Evolutionary conservation across 2,888 invertebrate genomes (phyloP).

Genomic region (Caenorhabditis sp.): DNA sequence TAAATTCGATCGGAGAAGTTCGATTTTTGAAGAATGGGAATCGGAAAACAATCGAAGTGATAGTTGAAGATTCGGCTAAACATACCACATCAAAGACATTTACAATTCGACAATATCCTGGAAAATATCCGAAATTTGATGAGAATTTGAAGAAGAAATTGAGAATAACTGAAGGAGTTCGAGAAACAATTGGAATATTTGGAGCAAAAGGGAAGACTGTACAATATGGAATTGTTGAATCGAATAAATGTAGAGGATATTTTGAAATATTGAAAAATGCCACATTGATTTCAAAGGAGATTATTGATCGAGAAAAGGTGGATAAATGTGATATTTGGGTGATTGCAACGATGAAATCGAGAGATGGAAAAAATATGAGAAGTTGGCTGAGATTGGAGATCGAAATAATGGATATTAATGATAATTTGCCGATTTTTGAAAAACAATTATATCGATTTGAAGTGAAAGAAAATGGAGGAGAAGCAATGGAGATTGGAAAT

Average conservation of each 20-base stretch:
- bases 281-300: constrained; percentile 13
- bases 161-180: constrained; percentile 3
- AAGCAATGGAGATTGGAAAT: constrained; percentile 73
- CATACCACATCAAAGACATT: constrained; percentile 21
- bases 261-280: constrained; percentile 24
- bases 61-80: not conserved
- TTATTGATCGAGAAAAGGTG: constrained; percentile 31
- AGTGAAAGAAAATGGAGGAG: constrained; percentile 44
- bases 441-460: constrained; percentile 37
- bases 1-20: not conserved
- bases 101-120: constrained; percentile 17
- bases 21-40: not conserved
- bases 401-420: constrained; percentile 82
- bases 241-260: constrained; percentile 11
- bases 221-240: not conserved
- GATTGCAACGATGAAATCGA: constrained; percentile 12
- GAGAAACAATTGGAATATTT: constrained; percentile 22
- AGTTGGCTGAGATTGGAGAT: constrained; percentile 24
- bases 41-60: not conserved
- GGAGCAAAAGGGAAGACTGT: constrained; percentile 4
- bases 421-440: constrained; percentile 88
- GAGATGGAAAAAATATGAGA: not conserved
- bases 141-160: constrained; percentile 5
- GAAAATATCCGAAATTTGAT: constrained; percentile 77
- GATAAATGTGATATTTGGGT: constrained; percentile 35